A percentile compares a stretch with the other conserved stretches of the same genome.
Conservation (phyloP, 2,888 invertebrate genomes). For the Junonia oenone region DNA sequence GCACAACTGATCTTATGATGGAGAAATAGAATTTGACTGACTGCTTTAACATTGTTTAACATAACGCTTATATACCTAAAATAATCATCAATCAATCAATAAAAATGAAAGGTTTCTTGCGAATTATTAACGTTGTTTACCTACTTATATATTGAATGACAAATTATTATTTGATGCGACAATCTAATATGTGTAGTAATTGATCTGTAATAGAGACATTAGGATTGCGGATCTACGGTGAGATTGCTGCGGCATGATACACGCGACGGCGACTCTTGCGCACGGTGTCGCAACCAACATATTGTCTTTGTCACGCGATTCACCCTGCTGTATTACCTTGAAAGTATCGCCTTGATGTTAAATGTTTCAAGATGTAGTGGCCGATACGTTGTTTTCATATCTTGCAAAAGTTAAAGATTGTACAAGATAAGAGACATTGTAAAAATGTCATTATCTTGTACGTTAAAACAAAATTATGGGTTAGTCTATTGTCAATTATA, state of each 20-base stretch:
- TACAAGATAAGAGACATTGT: neutral
- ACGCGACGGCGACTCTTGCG: constrained; percentile 46
- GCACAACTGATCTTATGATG: too few relatives aligned
- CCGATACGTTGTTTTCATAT: neutral
- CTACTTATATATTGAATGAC: too few relatives aligned
- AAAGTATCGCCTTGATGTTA: constrained; percentile 10
- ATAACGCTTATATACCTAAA: too few relatives aligned
- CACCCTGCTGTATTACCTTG: constrained; percentile 21
- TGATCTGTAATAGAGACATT: constrained; percentile 42
- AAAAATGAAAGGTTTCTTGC: too few relatives aligned
- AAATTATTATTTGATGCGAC: neutral
- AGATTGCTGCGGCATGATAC: constrained; percentile 52
- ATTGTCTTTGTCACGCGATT: constrained; percentile 52
- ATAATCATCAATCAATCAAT: too few relatives aligned
- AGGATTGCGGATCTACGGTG: constrained; percentile 55
- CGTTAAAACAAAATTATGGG: too few relatives aligned
- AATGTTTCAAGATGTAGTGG: constrained; percentile 1
- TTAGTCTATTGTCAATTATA: too few relatives aligned
- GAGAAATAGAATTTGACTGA: too few relatives aligned
- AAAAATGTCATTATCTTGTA: neutral
- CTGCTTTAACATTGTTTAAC: too few relatives aligned
- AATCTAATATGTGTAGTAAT: constrained; percentile 4
- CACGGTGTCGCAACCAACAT: constrained; percentile 47
- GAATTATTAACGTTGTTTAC: too few relatives aligned
- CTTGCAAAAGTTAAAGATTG: neutral